These are phyloP conservation scores for Erinaceus europaeus DNA, from an alignment of 2,113 vertebrate species.

Conservation along the genomic window DNA sequence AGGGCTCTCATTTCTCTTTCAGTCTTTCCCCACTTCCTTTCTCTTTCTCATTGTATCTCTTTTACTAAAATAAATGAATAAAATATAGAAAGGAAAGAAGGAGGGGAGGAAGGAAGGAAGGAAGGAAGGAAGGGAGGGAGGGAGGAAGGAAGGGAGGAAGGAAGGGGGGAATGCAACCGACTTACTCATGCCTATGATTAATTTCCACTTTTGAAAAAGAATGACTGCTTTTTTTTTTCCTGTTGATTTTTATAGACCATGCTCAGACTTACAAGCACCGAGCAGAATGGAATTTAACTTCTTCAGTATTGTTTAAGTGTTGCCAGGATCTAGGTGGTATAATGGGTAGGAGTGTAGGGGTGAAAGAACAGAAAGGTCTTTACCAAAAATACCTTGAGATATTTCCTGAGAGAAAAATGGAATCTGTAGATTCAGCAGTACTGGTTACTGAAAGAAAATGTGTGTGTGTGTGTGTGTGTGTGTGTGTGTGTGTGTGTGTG, in stretches of 20 bases:
- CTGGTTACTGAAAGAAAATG: neutral
- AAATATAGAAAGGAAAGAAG: too few species aligned
- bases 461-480: too few species aligned
- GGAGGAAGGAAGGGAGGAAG: too few species aligned
- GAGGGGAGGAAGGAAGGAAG: too few species aligned
- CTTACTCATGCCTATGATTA: conserved; percentile 36
- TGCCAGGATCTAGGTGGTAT: neutral
- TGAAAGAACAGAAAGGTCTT: neutral
- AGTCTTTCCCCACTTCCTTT: too few species aligned
- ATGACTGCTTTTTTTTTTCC: conserved; percentile 28
- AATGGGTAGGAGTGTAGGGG: neutral
- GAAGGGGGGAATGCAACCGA: neutral
- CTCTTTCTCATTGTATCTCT: too few species aligned
- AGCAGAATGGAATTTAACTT: conserved; percentile 35
- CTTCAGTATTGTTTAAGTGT: neutral
- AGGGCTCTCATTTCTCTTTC: too few species aligned
- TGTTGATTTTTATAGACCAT: conserved; percentile 14
- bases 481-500: too few species aligned
- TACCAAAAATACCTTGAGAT: neutral
- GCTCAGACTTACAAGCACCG: conserved; percentile 19
- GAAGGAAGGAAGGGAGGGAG: too few species aligned
- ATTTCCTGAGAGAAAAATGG: neutral
- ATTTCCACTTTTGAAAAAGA: conserved; percentile 40
- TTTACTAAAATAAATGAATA: too few species aligned
- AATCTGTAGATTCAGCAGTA: neutral